Evolutionary conservation across 2,113 vertebrate species (phyloP).

Genomic region (Tilapia sparmanii): DNA sequence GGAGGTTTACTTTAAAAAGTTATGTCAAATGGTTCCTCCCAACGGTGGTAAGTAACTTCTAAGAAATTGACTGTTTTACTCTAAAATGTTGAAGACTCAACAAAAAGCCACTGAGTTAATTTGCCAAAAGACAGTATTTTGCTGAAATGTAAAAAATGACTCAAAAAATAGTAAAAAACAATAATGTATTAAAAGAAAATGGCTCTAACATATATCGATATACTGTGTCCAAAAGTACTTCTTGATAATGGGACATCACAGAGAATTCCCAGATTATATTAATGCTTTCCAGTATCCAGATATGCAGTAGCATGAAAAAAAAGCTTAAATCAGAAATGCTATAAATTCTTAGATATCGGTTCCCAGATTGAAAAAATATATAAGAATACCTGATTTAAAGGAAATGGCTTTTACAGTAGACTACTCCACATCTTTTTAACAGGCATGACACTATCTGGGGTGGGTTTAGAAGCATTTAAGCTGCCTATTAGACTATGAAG

Average conservation of each 20-base stretch:
- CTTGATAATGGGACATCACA: neutral
- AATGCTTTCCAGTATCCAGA: neutral
- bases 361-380: neutral
- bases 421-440: conserved; percentile 47
- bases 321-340: conserved; percentile 10
- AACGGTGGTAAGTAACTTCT: neutral
- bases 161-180: neutral
- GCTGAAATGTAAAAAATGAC: neutral
- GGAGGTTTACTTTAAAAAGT: neutral
- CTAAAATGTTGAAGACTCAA: neutral
- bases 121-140: neutral
- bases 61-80: neutral
- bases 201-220: neutral
- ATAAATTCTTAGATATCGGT: neutral
- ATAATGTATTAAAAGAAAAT: neutral
- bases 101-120: neutral
- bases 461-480: conserved; percentile 54
- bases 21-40: neutral
- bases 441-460: conserved; percentile 39
- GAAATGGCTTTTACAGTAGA: conserved; percentile 47
- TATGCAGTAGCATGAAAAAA: neutral
- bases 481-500: conserved; percentile 61
- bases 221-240: neutral
- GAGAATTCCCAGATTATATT: neutral
- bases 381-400: conserved; percentile 27